Base-by-base conservation (phyloP, 2,797 vertebrate species). In the Liasis olivaceus region DNA sequence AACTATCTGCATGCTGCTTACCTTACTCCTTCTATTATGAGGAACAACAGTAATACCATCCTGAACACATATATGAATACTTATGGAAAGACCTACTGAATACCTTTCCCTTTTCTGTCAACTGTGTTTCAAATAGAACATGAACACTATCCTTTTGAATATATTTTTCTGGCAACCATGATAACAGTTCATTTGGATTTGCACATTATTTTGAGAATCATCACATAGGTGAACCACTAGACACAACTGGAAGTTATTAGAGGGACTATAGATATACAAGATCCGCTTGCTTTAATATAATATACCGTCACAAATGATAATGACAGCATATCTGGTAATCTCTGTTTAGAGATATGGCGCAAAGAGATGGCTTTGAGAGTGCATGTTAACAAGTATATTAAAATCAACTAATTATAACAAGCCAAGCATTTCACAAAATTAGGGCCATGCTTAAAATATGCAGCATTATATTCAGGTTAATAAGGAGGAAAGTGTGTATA, bases 141-240 rank as follows among this genome's bases (percentile, higher is more conserved):
- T 93, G 66, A 90, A 93, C 96, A 96, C 88, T 97, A 97, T 96
- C n/a, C 22, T 36, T 84, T 84, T 64, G 56, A 36, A 72, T 66
- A 36, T 72, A 93, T 92, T 96, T 97, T 97, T 96, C 95, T 94
- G 91, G 97, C 97, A 96, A 95, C 97, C 96, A 97, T 97, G 97
- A 94, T 96, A 97, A 97, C 93, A 3, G 95, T 93, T 96, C 89
- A 95, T 96, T 97, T 95, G 87, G 94, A 6, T 95, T 95, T 95
- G 96, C 97, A 7, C 28, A 85, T 97, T 97, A 95, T 95, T 94
- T 93, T 13, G 6, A 66, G 88, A 95, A 94, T 96, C 97, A 96
- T 96, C 96, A 94, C 3, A 58, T 47, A 11, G 93, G 90, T 42
- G 92, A 90, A 95, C 85, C 95, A 96, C 95, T 95, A 59, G 22